Conservation (phyloP, 2,113 vertebrate genomes). For the Boleophthalmus pectinirostris region DNA sequence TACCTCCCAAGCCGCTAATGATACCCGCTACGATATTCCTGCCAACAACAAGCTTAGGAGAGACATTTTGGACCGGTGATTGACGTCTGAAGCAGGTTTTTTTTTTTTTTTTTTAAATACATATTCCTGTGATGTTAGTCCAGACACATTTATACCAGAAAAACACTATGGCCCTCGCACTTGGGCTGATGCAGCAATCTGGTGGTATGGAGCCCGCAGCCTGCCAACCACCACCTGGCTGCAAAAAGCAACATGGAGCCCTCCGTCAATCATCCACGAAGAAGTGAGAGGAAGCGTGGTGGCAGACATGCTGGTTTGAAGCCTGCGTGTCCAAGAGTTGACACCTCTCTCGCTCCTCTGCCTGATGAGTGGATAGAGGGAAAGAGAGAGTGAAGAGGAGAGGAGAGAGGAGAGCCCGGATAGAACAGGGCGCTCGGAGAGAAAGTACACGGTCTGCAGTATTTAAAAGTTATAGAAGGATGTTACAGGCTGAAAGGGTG, state of each 20-base stretch:
- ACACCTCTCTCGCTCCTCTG: conserved; percentile 60
- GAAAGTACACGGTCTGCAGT: conserved; percentile 21
- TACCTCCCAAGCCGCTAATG: conserved; percentile 63
- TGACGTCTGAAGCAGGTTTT: conserved; percentile 59
- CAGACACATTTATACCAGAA: conserved; percentile 61
- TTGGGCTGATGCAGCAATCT: conserved; percentile 73
- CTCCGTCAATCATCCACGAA: conserved; percentile 67
- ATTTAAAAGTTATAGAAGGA: not conserved
- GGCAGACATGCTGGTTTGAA: conserved; percentile 44
- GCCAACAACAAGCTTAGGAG: conserved; percentile 55
- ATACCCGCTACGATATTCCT: conserved; percentile 56
- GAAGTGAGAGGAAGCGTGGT: conserved; percentile 56
- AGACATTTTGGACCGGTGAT: conserved; percentile 60
- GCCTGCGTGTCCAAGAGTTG: conserved; percentile 55
- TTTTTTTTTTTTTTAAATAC: conserved; percentile 15
- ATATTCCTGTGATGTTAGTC: conserved; percentile 73
- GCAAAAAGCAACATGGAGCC: conserved; percentile 59
- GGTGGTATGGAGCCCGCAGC: conserved; percentile 56
- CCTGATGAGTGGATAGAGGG: conserved; percentile 35
- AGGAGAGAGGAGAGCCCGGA: no score
- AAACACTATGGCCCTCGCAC: conserved; percentile 63
- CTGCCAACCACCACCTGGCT: conserved; percentile 75
- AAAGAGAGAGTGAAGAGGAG: not conserved
- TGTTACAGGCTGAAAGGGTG: not conserved
- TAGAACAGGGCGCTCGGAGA: conserved; percentile 10